phyloP scores from a whole-genome alignment of 1,140 invertebrate species.

The Vanessa tameamea region DNA sequence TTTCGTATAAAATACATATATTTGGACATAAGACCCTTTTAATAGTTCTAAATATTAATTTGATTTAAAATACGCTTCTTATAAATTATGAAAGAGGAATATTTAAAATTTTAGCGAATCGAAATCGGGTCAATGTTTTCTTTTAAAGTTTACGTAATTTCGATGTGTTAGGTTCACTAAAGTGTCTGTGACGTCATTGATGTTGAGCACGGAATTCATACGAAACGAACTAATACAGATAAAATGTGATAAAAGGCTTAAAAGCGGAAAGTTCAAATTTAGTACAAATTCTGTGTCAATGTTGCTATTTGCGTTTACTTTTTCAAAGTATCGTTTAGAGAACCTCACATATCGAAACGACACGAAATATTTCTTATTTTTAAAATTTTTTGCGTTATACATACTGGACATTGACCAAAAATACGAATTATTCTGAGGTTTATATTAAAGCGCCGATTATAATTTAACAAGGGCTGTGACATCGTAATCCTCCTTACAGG shows the following conservation, averaged over 20 bases:
- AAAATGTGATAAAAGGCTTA: neutral
- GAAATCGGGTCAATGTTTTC: conserved; percentile 6
- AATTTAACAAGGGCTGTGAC: neutral
- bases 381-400: neutral
- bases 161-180: neutral
- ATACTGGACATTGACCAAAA: neutral
- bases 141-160: neutral
- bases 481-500: neutral
- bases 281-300: neutral
- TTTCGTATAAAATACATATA: conserved; percentile 13
- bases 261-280: neutral
- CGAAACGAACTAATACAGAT: neutral
- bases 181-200: neutral
- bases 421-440: neutral
- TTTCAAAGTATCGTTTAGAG: neutral
- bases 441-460: conserved; percentile 1
- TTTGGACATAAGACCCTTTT: conserved; percentile 10
- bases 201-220: neutral
- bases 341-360: neutral
- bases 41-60: conserved; percentile 11
- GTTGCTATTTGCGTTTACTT: too few relatives aligned
- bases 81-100: conserved; percentile 19
- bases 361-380: neutral
- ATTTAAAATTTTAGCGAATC: conserved; percentile 10
- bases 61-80: conserved; percentile 20